phyloP scores from a whole-genome alignment of 2,797 vertebrate genomes.

The Gymnothorax javanicus region DNA sequence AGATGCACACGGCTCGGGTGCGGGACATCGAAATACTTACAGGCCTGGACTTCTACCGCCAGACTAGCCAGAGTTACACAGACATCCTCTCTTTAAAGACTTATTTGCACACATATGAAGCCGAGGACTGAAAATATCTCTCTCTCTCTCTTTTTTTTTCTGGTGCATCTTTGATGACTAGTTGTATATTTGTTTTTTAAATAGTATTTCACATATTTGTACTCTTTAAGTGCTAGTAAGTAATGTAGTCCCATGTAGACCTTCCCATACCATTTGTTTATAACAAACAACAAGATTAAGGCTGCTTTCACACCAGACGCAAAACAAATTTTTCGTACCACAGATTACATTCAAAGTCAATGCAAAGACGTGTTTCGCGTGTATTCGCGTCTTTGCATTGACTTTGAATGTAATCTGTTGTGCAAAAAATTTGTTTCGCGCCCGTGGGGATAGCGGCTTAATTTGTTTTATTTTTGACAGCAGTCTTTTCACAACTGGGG shows the following conservation, averaged over 20 bases:
- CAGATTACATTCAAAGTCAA: too few species aligned
- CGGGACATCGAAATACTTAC: conserved; percentile 92
- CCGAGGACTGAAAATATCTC: conserved; percentile 75
- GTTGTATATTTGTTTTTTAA: conserved; percentile 80
- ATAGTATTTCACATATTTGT: conserved; percentile 85
- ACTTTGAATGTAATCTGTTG: too few species aligned
- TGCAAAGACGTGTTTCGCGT: too few species aligned
- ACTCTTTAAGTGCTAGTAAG: conserved; percentile 76
- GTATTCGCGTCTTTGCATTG: too few species aligned
- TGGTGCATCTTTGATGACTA: conserved; percentile 66
- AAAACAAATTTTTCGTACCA: too few species aligned
- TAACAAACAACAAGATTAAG: conserved; percentile 64
- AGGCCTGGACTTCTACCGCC: conserved; percentile 88
- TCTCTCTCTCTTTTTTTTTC: conserved; percentile 38
- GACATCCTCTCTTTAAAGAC: conserved; percentile 90
- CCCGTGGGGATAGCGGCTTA: background rate
- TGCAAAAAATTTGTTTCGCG: too few species aligned
- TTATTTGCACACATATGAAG: conserved; percentile 90
- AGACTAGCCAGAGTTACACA: conserved; percentile 80
- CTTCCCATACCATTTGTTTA: conserved; percentile 59
- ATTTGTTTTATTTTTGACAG: conserved; percentile 40
- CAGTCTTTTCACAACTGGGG: conserved; percentile 65
- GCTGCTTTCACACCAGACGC: too few species aligned
- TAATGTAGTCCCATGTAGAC: conserved; percentile 76
- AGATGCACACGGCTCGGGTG: conserved; percentile 87